A percentile compares a stretch with the other conserved stretches of the same genome.
Evolutionary conservation across 2,888 invertebrate genomes (phyloP).

Genomic region (Caenorhabditis sulstoni): DNA sequence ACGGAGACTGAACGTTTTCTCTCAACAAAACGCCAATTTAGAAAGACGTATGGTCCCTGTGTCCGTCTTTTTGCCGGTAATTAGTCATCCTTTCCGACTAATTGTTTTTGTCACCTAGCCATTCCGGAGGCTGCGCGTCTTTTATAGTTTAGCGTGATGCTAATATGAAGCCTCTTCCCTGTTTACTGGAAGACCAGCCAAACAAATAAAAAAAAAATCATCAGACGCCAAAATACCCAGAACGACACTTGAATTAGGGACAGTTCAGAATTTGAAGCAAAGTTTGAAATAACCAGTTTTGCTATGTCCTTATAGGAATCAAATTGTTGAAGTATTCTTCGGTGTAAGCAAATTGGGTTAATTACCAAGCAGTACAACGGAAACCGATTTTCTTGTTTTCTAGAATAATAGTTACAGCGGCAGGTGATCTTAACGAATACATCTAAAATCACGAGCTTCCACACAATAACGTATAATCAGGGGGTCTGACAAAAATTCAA

Average conservation of each 20-base stretch:
- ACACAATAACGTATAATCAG: background rate
- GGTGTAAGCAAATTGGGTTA: slow-evolving; percentile 16
- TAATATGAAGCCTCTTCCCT: slow-evolving; percentile 24
- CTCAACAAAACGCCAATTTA: background rate
- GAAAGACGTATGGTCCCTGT: background rate
- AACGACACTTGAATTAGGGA: background rate
- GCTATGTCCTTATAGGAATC: too few species aligned
- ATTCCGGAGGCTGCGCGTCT: slow-evolving; percentile 10
- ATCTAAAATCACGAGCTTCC: background rate
- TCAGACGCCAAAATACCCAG: too few species aligned
- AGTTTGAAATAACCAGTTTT: background rate
- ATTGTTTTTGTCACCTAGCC: slow-evolving; percentile 50
- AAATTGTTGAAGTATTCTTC: too few species aligned
- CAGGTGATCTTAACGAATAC: too few species aligned
- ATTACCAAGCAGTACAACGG: slow-evolving; percentile 4
- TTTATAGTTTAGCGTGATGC: slow-evolving; percentile 41
- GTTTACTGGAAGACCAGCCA: slow-evolving; percentile 8
- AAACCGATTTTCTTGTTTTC: background rate
- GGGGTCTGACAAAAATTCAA: background rate
- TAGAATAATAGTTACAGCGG: background rate
- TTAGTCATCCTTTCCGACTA: slow-evolving; percentile 20
- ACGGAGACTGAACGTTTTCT: background rate
- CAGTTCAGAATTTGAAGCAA: background rate
- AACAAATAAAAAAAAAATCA: background rate
- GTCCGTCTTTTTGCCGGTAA: background rate